These are phyloP conservation scores for Platorchestia sp. DNA, from an alignment of 1,140 invertebrate genomes.

Conservation along the genomic window DNA sequence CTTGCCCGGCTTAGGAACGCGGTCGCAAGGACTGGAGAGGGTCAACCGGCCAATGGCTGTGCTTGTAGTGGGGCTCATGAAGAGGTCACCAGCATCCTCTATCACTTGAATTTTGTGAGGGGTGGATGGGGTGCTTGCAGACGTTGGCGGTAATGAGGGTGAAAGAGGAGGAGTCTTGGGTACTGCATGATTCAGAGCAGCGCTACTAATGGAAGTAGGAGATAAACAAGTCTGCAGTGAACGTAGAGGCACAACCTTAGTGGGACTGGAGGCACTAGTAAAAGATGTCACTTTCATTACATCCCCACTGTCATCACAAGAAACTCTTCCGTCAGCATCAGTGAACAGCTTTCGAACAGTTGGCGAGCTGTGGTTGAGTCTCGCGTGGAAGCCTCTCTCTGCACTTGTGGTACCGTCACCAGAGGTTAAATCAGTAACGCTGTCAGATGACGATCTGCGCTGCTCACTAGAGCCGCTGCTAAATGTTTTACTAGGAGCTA, in stretches of 20 bases:
- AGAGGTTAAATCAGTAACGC: background rate
- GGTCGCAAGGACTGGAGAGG: background rate
- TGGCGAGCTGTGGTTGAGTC: constrained; percentile 39
- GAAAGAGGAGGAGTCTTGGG: constrained; percentile 18
- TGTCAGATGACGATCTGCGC: background rate
- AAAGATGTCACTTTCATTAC: background rate
- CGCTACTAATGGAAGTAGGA: background rate
- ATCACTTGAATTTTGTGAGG: constrained; percentile 44
- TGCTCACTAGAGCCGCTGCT: background rate
- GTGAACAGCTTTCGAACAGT: constrained; percentile 35
- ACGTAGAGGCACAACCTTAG: background rate
- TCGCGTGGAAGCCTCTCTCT: background rate
- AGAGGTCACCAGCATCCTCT: constrained; percentile 2
- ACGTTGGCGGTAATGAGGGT: background rate
- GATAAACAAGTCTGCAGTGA: background rate
- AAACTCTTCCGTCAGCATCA: background rate
- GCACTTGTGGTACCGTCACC: background rate
- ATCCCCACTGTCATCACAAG: background rate
- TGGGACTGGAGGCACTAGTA: background rate
- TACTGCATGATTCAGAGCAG: background rate
- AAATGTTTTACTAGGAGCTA: background rate
- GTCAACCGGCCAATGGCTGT: background rate
- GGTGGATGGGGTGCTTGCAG: constrained; percentile 13
- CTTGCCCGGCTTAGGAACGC: background rate
- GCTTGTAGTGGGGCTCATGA: constrained; percentile 14